These are phyloP conservation scores for Hyles vespertilio DNA, from an alignment of 1,140 invertebrate genomes.

Conservation along the genomic window DNA sequence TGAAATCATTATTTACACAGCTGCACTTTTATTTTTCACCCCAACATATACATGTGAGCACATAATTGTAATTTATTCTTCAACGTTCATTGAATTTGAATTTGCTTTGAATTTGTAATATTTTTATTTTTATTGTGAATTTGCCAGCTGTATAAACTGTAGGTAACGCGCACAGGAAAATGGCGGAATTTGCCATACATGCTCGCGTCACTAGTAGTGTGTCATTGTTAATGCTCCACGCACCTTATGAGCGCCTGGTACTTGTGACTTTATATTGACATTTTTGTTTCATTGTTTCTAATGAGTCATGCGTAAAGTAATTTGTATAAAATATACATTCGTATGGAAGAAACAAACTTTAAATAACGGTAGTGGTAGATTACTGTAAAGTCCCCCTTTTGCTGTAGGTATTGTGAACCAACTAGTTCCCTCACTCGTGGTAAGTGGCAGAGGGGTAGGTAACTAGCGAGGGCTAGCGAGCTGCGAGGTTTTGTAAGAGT, in stretches of 20 bases:
- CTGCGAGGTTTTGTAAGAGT: no score
- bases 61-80: slow-evolving; percentile 8
- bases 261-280: slow-evolving; percentile 4
- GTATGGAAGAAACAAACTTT: no score
- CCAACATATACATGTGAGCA: slow-evolving; percentile 1
- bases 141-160: slow-evolving; percentile 17
- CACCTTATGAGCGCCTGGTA: slow-evolving; percentile 4
- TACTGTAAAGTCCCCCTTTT: no score
- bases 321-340: no score
- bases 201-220: neutral
- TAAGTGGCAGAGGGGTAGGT: no score
- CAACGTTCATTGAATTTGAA: neutral
- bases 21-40: slow-evolving; percentile 14
- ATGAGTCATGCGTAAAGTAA: no score
- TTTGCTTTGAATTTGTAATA: slow-evolving; percentile 1
- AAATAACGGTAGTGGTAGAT: no score
- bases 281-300: neutral
- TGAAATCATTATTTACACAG: slow-evolving; percentile 15
- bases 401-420: no score
- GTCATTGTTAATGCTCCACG: neutral
- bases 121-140: slow-evolving; percentile 23
- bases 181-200: neutral
- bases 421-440: no score
- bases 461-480: no score
- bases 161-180: slow-evolving; percentile 3